Evolutionary conservation across 1,140 invertebrate species (phyloP), one percentile per base, ranked within the genome.

Genomic region (Stegodyphus dumicola): DNA sequence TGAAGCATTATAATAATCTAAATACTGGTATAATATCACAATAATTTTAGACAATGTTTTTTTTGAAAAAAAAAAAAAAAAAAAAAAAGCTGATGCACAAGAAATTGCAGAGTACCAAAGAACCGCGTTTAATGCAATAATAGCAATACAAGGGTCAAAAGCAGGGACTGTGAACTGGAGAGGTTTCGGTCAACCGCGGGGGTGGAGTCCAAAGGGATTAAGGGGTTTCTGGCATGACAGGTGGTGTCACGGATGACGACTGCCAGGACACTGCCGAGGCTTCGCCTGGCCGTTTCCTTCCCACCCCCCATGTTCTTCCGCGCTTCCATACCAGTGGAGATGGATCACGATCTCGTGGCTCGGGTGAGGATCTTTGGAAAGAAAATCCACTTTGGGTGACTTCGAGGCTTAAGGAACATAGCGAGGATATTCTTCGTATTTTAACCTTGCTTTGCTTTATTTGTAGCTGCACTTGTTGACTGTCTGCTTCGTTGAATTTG

Each of bases 181-280:
- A 70, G 81, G 81, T 77, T 84, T 85, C 81, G 64, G 73, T 85
- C 56, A 77, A 85, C 65, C 52, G 60, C 60, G 53, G 52, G 48
- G 73, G 81, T n/a, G 73, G 73, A 85, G 74, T 51, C 13, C 7
- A 48, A 13, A 11, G n/a, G 64, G 80, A 83, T 85, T 85, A 85
- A 69, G 74, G 81, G 81, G 81, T 85, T 85, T 85, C 81, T 67
- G 64, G 15, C 64, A 51, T 85, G 81, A 85, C 81, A 85, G 81
- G 81, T 85, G 81, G 66, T 85, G 80, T 83, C 80, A 83, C 49
- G 70, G 48, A 75, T 83, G 81, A 85, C 65, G 66, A 60, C 56
- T 65, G 73, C 65, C 81, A 85, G 60, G 60, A 85, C 81, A 85
- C 54, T 85, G 81, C 49, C 71, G 33, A 69, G 81, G 81, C 48